Conservation (phyloP, 2,888 invertebrate genomes). For the Aspidapion aeneum region DNA sequence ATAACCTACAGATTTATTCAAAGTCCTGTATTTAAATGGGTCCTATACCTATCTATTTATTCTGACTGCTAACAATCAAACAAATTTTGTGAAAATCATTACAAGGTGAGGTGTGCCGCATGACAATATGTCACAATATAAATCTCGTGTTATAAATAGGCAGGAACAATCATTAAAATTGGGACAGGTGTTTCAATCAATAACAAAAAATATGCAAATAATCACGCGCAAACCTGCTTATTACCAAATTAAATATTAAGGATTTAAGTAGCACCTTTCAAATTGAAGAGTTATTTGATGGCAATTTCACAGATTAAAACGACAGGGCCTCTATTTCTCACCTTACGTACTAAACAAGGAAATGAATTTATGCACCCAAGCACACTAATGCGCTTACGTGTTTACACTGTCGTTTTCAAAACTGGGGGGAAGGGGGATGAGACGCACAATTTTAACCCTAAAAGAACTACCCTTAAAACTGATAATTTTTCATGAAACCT, state of each 20-base stretch:
- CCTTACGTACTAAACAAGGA: no score
- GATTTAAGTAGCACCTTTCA: constrained; percentile 49
- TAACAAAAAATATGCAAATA: constrained; percentile 3
- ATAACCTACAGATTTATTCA: no score
- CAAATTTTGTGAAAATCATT: no score
- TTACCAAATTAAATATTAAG: constrained; percentile 50
- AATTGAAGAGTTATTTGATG: constrained; percentile 17
- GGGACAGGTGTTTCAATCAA: constrained; percentile 44
- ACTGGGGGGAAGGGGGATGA: no score
- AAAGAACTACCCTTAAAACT: no score
- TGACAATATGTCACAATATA: not conserved
- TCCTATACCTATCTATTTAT: not conserved
- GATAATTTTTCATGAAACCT: no score
- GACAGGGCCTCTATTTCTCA: not conserved
- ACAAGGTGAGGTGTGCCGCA: not conserved
- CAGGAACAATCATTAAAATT: constrained; percentile 16
- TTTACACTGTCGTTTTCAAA: no score
- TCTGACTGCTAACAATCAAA: not conserved
- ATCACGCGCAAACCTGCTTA: constrained; percentile 18
- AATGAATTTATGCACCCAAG: no score
- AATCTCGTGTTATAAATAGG: constrained; percentile 1
- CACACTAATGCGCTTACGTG: no score
- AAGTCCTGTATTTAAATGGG: no score
- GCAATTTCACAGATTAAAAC: not conserved
- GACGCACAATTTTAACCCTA: no score